These are phyloP conservation scores for Oryctolagus cuniculus DNA, from an alignment of 2,113 vertebrate species.

Conservation along the genomic window mOryCun1.1 NC_091439.1:11932001-11932500, in stretches of 20 bases:
- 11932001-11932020: too few species aligned
- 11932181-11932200: background rate
- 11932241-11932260: slow-evolving; percentile 57
- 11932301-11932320: slow-evolving; percentile 37
- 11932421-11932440: background rate
- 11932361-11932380: slow-evolving; percentile 56
- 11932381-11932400: slow-evolving; percentile 67
- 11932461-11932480: background rate
- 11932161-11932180: too few species aligned
- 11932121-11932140: too few species aligned
- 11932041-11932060: too few species aligned
- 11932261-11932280: slow-evolving; percentile 51
- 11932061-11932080: too few species aligned
- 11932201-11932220: background rate
- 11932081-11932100: too few species aligned
- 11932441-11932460: background rate
- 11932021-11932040: too few species aligned
- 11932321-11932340: slow-evolving; percentile 66
- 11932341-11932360: slow-evolving; percentile 40
- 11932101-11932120: too few species aligned
- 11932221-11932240: slow-evolving; percentile 11
- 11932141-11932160: too few species aligned
- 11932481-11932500: background rate
- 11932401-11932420: background rate
- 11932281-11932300: slow-evolving; percentile 41